A percentile compares a stretch with the other conserved stretches of the same genome.
These are phyloP conservation scores for Emydocephalus ijimae DNA, from an alignment of 2,113 vertebrate species.

Conservation along the genomic window DNA sequence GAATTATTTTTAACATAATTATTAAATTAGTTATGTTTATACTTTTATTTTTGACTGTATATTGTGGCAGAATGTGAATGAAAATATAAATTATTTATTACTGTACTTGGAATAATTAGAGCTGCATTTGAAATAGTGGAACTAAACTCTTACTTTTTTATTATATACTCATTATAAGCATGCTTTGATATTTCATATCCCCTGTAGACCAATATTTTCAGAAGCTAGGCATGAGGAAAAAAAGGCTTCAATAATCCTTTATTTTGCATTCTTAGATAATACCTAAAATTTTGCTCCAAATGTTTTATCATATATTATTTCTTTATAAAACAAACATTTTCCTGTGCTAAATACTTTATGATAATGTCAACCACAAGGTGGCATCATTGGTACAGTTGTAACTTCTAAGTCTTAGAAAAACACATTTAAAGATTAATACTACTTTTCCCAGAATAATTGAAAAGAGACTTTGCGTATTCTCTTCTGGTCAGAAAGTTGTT, in stretches of 20 bases:
- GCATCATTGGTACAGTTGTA: slow-evolving; percentile 17
- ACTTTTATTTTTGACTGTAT: not conserved
- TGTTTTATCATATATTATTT: not conserved
- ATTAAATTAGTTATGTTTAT: not conserved
- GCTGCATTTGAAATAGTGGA: not conserved
- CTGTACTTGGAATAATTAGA: not conserved
- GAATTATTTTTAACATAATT: not conserved
- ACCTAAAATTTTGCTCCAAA: not conserved
- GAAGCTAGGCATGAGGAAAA: not conserved
- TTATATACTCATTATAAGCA: not conserved
- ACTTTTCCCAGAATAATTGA: not conserved
- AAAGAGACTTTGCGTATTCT: not conserved
- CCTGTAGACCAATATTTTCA: not conserved
- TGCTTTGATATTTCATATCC: not conserved
- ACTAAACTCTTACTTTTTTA: not conserved
- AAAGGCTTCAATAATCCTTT: not conserved
- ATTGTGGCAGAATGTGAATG: not conserved
- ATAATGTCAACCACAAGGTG: slow-evolving; percentile 15
- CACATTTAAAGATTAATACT: not conserved
- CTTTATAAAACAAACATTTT: not conserved
- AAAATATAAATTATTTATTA: not conserved
- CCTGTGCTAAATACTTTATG: not conserved
- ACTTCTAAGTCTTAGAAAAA: not conserved
- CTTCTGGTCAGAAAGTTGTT: not conserved
- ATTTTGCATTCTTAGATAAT: not conserved